Percentiles rank a stretch among this genome's conserved stretches.
These are phyloP conservation scores for Cataglyphis rosenhaueri DNA, from an alignment of 2,888 invertebrate species.

Conservation along the genomic window DNA sequence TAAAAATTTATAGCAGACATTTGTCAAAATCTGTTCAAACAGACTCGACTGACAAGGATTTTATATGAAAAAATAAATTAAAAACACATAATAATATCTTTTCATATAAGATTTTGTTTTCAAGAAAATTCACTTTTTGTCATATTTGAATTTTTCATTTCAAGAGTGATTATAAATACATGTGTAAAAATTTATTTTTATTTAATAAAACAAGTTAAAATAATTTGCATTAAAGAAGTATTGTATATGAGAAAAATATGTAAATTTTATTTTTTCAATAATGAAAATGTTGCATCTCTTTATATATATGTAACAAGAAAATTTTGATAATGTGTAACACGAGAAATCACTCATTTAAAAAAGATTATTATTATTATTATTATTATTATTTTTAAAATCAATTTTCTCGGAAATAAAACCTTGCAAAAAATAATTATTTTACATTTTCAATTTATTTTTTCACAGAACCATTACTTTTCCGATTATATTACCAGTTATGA, in stretches of 20 bases:
- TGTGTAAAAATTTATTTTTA: background rate
- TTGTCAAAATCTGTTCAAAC: background rate
- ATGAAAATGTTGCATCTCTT: background rate
- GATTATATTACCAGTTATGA: background rate
- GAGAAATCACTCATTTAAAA: background rate
- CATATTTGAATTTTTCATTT: background rate
- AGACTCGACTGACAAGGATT: background rate
- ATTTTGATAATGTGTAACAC: background rate
- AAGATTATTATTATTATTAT: background rate
- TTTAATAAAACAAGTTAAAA: background rate
- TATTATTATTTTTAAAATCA: background rate
- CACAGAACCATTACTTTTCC: background rate
- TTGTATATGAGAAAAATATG: background rate
- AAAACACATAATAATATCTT: background rate
- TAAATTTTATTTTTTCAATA: background rate
- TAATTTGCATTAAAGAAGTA: background rate
- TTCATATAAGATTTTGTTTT: background rate
- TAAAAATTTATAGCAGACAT: background rate
- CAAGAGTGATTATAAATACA: background rate
- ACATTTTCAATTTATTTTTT: background rate
- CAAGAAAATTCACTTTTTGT: background rate
- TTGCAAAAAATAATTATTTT: background rate
- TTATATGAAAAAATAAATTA: background rate
- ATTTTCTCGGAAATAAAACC: background rate
- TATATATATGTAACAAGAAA: background rate